These are phyloP conservation scores for Trididemnum nubilum DNA, from an alignment of 23 tunicate genomes.

Conservation along the genomic window DNA sequence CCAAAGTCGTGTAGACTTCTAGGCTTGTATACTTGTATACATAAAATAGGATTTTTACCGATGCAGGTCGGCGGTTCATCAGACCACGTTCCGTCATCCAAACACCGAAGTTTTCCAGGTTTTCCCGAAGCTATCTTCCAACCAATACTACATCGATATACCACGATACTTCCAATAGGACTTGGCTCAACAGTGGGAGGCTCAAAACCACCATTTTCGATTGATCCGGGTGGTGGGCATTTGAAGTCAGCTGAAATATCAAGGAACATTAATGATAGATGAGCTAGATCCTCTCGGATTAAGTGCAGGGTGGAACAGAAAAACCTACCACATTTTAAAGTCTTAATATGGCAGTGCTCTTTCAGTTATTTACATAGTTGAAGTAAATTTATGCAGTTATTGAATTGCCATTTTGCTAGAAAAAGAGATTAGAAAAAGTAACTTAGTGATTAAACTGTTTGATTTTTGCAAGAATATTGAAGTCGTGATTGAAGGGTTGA, in stretches of 20 bases:
- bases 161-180: not conserved
- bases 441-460: too few relatives aligned
- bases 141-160: slow-evolving; percentile 2
- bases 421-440: not conserved
- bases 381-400: too few relatives aligned
- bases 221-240: not conserved
- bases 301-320: not conserved
- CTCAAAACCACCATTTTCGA: slow-evolving; percentile 19
- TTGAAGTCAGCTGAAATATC: not conserved
- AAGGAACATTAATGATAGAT: too few relatives aligned
- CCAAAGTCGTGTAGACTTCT: too few relatives aligned
- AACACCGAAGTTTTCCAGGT: not conserved
- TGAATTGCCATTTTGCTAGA: too few relatives aligned
- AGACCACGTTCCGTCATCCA: slow-evolving; percentile 44
- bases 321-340: not conserved
- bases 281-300: too few relatives aligned
- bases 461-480: too few relatives aligned
- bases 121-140: not conserved
- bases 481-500: too few relatives aligned
- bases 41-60: slow-evolving; percentile 20
- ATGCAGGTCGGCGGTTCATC: slow-evolving; percentile 39
- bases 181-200: not conserved
- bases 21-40: too few relatives aligned
- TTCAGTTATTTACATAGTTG: too few relatives aligned
- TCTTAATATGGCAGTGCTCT: too few relatives aligned